A percentile compares a stretch with the other conserved stretches of the same genome.
phyloP scores from a whole-genome alignment of 2,113 vertebrate species.

The Petrocephalus zakoni region DNA sequence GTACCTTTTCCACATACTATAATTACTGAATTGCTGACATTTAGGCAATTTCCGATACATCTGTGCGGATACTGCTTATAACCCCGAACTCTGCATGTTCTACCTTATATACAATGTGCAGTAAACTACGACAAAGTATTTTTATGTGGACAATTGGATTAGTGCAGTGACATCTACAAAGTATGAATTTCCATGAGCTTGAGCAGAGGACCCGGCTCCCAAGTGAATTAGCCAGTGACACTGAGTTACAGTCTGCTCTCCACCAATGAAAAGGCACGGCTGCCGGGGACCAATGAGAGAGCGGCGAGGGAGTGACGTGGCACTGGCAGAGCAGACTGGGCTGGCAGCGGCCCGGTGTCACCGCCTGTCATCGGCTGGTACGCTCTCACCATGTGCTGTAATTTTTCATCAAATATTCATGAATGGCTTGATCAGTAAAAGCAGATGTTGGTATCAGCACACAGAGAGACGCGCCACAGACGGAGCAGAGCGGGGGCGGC shows the following conservation, averaged over 20 bases:
- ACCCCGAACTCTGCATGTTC: not conserved
- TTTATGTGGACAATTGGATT: not conserved
- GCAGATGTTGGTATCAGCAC: constrained; percentile 22
- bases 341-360: constrained; percentile 23
- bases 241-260: not conserved
- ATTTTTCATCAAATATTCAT: constrained; percentile 28
- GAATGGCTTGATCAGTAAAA: constrained; percentile 24
- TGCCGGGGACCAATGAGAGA: constrained; percentile 23
- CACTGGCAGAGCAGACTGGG: constrained; percentile 8
- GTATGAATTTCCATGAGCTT: not conserved
- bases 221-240: constrained; percentile 20
- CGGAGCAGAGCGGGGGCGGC: not conserved
- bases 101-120: not conserved
- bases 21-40: not conserved
- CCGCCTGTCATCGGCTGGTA: constrained; percentile 22
- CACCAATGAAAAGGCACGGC: constrained; percentile 13
- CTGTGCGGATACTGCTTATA: not conserved
- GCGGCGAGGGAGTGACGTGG: constrained; percentile 18
- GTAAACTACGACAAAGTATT: not conserved
- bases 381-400: constrained; percentile 17
- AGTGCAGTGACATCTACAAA: not conserved
- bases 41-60: not conserved
- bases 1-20: not conserved
- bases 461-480: not conserved
- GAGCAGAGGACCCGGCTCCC: not conserved